A percentile compares a stretch with the other conserved stretches of the same genome.
phyloP scores from a whole-genome alignment of 2,113 vertebrate genomes.

The Prolemur simus region DNA sequence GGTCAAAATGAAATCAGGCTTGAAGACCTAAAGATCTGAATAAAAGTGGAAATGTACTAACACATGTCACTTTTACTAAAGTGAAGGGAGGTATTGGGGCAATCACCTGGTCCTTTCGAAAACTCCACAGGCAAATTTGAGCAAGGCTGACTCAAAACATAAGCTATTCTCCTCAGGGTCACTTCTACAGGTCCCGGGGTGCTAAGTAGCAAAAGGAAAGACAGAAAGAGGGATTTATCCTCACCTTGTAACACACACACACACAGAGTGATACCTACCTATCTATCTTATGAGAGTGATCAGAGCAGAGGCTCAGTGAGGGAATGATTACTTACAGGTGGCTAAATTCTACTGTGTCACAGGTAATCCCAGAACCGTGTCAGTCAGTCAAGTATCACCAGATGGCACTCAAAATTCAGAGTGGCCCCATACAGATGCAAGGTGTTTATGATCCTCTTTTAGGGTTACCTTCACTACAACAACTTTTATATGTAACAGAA shows the following conservation, averaged over 20 bases:
- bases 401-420: neutral
- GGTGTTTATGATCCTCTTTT: neutral
- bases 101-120: neutral
- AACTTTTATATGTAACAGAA: neutral
- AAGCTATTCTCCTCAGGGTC: neutral
- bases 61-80: slow-evolving; percentile 24
- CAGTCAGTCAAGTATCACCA: neutral
- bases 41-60: slow-evolving; percentile 26
- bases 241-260: neutral
- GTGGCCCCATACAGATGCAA: neutral
- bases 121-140: neutral
- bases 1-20: slow-evolving; percentile 1
- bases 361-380: slow-evolving; percentile 17
- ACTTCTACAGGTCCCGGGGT: neutral
- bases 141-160: neutral
- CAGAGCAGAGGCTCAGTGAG: neutral
- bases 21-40: neutral
- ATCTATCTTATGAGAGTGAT: neutral
- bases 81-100: neutral
- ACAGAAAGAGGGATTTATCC: neutral
- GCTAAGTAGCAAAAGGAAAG: neutral
- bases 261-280: neutral
- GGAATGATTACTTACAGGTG: neutral
- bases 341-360: neutral
- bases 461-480: neutral